Base-by-base conservation (phyloP, 2,113 vertebrate genomes). In the Engraulis encrasicolus region DNA sequence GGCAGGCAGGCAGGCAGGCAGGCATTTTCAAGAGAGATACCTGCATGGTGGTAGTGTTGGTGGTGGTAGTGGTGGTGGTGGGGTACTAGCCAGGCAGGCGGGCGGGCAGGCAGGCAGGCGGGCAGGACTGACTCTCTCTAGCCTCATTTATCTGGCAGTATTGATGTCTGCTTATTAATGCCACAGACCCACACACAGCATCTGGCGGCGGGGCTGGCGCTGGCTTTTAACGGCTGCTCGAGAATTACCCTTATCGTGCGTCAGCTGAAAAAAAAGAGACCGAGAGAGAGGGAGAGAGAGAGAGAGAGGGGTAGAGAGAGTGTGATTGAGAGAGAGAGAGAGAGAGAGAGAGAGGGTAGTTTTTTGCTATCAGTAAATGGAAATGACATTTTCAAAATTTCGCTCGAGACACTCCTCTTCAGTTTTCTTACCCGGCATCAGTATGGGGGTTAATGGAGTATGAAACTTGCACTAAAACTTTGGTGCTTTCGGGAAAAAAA, bases 151-250 rank as follows among this genome's bases (percentile, higher is more conserved):
- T 97, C 96, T 96, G 93, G 93, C 94, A 94, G 95, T 98, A 97
- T 98, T 98, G 97, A 97, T 98, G 96, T 97, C 96, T 96, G 93
- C 94, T 94, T 95, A 97, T 97, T 97, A 97, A 98, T 96, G 97
- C 96, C 89, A 89, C 87, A 92, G 92, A 92, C 80, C 86, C 86
- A 90, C 89, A 93, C n/a, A n/a, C n/a, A n/a, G n/a, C n/a, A n/a
- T n/a, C n/a, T n/a, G n/a, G 92, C 91, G 88, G 93, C 94, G 91
- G 92, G 91, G 92, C 95, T 92, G 95, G 96, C 96, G 94, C 93
- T 94, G 95, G 95, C 92, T 92, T 97, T 97, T 97, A 96, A 92
- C 96, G 90, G 93, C 89, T 93, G 93, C 92, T 93, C 93, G 94
- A 95, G 96, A 96, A 95, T 96, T 96, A 94, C 95, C 94, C 96